A percentile compares a stretch with the other conserved stretches of the same genome.
Evolutionary conservation across 2,113 vertebrate genomes (phyloP).

Genomic region (Lepus europaeus): DNA sequence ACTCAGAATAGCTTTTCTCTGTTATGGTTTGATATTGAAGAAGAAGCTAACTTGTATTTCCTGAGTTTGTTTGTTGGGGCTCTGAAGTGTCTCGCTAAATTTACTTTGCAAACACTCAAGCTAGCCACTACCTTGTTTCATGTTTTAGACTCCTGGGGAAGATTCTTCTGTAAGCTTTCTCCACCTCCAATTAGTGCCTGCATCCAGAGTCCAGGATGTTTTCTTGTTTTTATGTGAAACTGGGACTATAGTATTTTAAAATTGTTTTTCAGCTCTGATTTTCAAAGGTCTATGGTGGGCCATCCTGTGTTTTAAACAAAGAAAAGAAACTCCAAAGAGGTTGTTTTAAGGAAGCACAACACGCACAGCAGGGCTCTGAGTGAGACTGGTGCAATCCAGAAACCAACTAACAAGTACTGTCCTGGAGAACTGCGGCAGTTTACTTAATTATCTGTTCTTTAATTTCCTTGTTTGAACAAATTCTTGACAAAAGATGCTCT

Average conservation of each 20-base stretch:
- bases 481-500: not conserved
- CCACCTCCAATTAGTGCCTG: not conserved
- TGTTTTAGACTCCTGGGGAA: not conserved
- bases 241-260: slow-evolving; percentile 40
- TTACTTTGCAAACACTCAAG: not conserved
- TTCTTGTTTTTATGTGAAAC: not conserved
- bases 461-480: not conserved
- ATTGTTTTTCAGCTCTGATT: not conserved
- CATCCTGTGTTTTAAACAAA: not conserved
- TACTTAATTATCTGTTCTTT: not conserved
- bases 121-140: not conserved
- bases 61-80: slow-evolving; percentile 25
- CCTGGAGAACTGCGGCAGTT: not conserved
- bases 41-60: slow-evolving; percentile 20
- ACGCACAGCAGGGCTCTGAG: not conserved
- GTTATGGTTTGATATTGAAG: slow-evolving; percentile 5
- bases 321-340: not conserved
- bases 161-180: not conserved
- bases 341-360: not conserved
- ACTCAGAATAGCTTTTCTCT: slow-evolving; percentile 19
- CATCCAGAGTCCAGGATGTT: not conserved
- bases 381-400: not conserved
- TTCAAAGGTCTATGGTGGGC: not conserved
- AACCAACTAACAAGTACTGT: not conserved
- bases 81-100: not conserved